Conservation (phyloP, 2,888 invertebrate species). For the Tachystola acroxantha region DNA sequence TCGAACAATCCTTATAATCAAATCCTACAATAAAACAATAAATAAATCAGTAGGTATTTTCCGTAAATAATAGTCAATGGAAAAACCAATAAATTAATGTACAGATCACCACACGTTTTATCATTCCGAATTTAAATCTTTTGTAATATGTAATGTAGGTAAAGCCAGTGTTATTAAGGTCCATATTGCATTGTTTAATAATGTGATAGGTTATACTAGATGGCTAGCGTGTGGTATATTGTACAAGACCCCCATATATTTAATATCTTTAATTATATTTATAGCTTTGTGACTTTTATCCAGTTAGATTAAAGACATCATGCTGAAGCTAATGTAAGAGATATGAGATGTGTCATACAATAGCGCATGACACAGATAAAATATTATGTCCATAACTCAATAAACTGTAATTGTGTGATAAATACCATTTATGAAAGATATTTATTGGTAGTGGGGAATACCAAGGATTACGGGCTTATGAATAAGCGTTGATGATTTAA, state of each 20-base stretch:
- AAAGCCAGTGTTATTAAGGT: too few species aligned
- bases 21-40: not conserved
- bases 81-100: not conserved
- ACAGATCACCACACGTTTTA: too few species aligned
- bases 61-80: not conserved
- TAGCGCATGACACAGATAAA: not conserved
- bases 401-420: not conserved
- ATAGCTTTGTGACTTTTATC: not conserved
- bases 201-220: too few species aligned
- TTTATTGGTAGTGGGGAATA: slow-evolving; percentile 1
- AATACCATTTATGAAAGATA: not conserved
- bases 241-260: not conserved
- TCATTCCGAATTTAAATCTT: too few species aligned
- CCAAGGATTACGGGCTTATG: not conserved
- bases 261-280: not conserved
- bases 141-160: too few species aligned
- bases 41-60: not conserved
- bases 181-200: too few species aligned
- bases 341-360: not conserved
- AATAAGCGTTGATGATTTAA: not conserved
- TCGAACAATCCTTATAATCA: not conserved
- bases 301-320: too few species aligned
- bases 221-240: too few species aligned
- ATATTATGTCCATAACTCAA: not conserved
- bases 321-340: not conserved